Evolutionary conservation across 2,113 vertebrate genomes (phyloP).

Genomic region (Regulus satrapa): DNA sequence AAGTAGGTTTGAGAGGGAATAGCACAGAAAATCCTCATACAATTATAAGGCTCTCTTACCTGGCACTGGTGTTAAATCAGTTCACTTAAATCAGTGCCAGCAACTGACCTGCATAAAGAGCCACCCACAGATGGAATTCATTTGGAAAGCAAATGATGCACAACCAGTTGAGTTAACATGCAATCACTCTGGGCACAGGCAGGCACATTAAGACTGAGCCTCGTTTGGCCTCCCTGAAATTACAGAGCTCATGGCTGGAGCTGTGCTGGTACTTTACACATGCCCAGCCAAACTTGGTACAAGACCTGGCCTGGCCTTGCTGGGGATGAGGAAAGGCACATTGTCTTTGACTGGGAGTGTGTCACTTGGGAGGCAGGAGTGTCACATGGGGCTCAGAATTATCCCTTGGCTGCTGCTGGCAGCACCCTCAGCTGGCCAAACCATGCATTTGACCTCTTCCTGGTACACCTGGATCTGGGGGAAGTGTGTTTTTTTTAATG

Average conservation of each 20-base stretch:
- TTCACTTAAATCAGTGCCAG: rapidly evolving
- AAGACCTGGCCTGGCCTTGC: background rate
- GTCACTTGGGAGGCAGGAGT: background rate
- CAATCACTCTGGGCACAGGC: background rate
- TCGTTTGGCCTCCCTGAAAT: background rate
- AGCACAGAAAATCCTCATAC: background rate
- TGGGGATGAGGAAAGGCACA: background rate
- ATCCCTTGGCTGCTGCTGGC: background rate
- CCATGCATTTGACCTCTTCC: background rate
- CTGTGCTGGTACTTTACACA: rapidly evolving
- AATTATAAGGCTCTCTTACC: background rate
- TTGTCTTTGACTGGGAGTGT: background rate
- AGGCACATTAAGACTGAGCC: rapidly evolving
- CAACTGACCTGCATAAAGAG: background rate
- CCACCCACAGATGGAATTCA: rapidly evolving
- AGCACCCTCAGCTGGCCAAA: background rate
- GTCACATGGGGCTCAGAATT: background rate
- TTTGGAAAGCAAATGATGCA: background rate
- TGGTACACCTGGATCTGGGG: background rate
- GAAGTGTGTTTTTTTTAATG: background rate
- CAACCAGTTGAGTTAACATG: background rate
- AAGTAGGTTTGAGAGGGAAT: background rate
- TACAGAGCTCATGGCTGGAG: background rate
- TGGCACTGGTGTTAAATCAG: background rate
- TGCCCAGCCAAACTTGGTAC: background rate